A percentile compares a stretch with the other conserved stretches of the same genome.
Evolutionary conservation across 2,888 invertebrate genomes (phyloP).

Genomic region (Patella depressa): DNA sequence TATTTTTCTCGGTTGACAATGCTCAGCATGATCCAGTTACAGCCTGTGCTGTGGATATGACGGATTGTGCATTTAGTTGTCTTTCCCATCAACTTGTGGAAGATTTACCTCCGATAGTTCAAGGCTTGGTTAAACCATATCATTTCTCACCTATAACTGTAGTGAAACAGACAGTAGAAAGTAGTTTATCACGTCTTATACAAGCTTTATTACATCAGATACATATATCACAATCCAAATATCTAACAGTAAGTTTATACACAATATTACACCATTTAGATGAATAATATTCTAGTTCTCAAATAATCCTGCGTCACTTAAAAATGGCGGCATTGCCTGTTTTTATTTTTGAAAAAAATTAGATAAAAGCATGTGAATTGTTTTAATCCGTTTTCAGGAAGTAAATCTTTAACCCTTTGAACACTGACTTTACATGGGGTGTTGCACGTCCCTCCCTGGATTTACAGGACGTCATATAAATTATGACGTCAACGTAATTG

Average conservation of each 20-base stretch:
- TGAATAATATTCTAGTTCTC: too few species aligned
- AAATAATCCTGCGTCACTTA: too few species aligned
- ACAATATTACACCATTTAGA: too few species aligned
- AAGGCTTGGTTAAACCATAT: conserved; percentile 73
- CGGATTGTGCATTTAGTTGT: conserved; percentile 63
- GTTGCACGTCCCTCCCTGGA: too few species aligned
- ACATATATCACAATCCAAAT: conserved; percentile 78
- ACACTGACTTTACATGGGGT: too few species aligned
- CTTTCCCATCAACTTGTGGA: conserved; percentile 64
- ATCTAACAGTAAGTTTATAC: conserved; percentile 76
- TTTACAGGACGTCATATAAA: too few species aligned
- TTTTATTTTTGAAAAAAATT: too few species aligned
- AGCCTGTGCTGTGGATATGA: conserved; percentile 73
- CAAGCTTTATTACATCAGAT: conserved; percentile 74
- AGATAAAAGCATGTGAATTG: too few species aligned
- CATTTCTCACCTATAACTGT: conserved; percentile 47
- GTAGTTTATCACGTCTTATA: conserved; percentile 76
- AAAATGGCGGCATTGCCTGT: too few species aligned
- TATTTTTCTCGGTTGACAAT: conserved; percentile 71
- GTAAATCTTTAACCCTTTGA: too few species aligned
- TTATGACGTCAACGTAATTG: too few species aligned
- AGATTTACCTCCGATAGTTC: conserved; percentile 72
- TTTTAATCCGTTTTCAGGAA: too few species aligned
- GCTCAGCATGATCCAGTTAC: conserved; percentile 75
- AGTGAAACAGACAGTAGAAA: conserved; percentile 70